Evolutionary conservation across 2,113 vertebrate genomes (phyloP).

Genomic region (Pterocles burchelli): DNA sequence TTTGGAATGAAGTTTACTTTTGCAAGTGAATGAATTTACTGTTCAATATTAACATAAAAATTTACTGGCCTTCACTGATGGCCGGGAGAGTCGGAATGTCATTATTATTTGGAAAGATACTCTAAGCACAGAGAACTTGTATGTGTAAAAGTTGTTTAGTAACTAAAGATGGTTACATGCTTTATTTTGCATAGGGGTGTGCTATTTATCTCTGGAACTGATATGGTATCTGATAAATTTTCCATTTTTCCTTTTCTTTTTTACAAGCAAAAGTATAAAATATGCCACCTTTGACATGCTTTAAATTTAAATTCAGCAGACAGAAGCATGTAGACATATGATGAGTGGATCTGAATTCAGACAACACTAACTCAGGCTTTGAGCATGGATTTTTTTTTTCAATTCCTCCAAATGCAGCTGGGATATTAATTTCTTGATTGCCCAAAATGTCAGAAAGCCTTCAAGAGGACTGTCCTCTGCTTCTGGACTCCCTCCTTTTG

Average conservation of each 20-base stretch:
- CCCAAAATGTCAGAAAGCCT: background rate
- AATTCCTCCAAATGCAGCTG: background rate
- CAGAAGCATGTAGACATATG: background rate
- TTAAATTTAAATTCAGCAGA: slow-evolving; percentile 1
- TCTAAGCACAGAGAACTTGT: background rate
- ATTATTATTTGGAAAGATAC: background rate
- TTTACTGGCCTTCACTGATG: slow-evolving; percentile 29
- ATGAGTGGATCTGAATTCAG: background rate
- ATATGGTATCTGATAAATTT: background rate
- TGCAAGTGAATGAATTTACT: slow-evolving; percentile 36
- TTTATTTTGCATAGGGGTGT: background rate
- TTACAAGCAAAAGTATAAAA: background rate
- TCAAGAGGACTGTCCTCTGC: background rate
- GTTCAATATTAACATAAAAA: slow-evolving; percentile 58
- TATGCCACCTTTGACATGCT: background rate
- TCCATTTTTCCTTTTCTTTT: background rate
- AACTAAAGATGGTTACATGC: background rate
- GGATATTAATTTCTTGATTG: background rate
- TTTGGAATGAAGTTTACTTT: slow-evolving; percentile 56
- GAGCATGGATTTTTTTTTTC: background rate
- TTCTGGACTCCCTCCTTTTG: background rate
- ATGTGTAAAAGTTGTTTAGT: background rate
- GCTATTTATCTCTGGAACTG: background rate
- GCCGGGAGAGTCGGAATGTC: background rate
- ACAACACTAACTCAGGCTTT: background rate